Evolutionary conservation across 2,888 invertebrate genomes (phyloP), one percentile per base, ranked within the genome.

Genomic region (Pammene aurita): DNA sequence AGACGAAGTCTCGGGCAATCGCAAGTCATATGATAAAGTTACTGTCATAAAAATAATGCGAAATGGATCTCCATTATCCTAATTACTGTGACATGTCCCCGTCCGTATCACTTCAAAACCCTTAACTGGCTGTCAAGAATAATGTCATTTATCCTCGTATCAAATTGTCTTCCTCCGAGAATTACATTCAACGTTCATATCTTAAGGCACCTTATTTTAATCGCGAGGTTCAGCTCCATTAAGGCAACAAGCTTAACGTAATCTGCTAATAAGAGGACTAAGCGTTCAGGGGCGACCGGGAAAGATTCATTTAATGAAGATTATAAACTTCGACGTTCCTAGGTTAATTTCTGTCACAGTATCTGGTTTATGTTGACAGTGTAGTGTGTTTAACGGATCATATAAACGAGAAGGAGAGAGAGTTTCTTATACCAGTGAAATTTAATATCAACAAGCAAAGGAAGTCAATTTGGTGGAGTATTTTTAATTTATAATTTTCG

Each of bases 261-360:
- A 69, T 69, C 69, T 69, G 64, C 65, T 69, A 65, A 69, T 69
- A 69, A 65, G 68, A 54, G 68, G 64, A 64, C 68, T 69, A 60
- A 64, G 65, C 58, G 69, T 65, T 65, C 58, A 65, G 48, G 64
- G 64, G 64, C 69, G 64, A 69, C 69, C 58, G 65, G 69, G 58
- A 44, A 54, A 69, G 64, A 69, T 69, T 69, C 58, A 65, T 69
- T 68, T 69, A 65, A 69, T 60, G 69, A 60, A 69, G 69, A 69
- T 69, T 69, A 69, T 65, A 69, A 69, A 69, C 64, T 65, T 65
- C 69, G 58, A 69, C 63, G 57, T 63, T 65, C 60, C 58, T 69
- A 58, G 69, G 64, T 60, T 64, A 64, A 58, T 48, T 69, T 64
- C 64, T 69, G 67, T 63, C 50, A 52, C 57, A 57, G 48, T 35